Evolutionary conservation across 2,113 vertebrate genomes (phyloP).

Genomic region (Speoplatyrhinus poulsoni): DNA sequence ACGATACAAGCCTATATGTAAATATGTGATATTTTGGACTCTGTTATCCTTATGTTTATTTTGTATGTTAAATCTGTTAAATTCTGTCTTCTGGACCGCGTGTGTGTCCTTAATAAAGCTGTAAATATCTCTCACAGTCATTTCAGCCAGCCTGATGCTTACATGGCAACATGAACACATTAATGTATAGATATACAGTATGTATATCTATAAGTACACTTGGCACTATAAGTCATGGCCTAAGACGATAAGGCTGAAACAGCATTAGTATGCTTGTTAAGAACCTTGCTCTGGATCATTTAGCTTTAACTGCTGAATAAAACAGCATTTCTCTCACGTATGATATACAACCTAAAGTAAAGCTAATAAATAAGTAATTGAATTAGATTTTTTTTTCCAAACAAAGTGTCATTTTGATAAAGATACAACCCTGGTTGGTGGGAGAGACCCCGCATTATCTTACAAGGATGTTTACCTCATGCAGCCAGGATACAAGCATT

Average conservation of each 20-base stretch:
- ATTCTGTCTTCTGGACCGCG: too few relatives aligned
- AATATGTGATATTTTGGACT: too few relatives aligned
- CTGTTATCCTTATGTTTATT: too few relatives aligned
- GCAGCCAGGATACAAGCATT: slow-evolving; percentile 41
- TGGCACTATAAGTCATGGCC: too few relatives aligned
- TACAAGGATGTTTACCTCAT: slow-evolving; percentile 57
- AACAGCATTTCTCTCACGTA: slow-evolving; percentile 11
- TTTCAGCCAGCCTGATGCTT: too few relatives aligned
- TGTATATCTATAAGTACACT: too few relatives aligned
- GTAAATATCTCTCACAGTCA: too few relatives aligned
- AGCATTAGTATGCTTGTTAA: neutral
- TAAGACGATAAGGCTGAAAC: neutral
- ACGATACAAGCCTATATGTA: too few relatives aligned
- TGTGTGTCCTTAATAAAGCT: too few relatives aligned
- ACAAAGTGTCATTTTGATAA: slow-evolving; percentile 45
- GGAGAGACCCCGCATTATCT: slow-evolving; percentile 36
- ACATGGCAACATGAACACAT: too few relatives aligned
- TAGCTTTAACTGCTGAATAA: neutral
- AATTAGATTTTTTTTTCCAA: slow-evolving; percentile 17
- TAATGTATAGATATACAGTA: too few relatives aligned
- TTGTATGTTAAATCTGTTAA: too few relatives aligned
- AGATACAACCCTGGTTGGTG: slow-evolving; percentile 19
- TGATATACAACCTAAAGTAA: slow-evolving; percentile 17
- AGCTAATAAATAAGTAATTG: slow-evolving; percentile 1
- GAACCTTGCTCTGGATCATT: neutral